phyloP scores from a whole-genome alignment of 2,797 vertebrate genomes.

The Falco concolor region DNA sequence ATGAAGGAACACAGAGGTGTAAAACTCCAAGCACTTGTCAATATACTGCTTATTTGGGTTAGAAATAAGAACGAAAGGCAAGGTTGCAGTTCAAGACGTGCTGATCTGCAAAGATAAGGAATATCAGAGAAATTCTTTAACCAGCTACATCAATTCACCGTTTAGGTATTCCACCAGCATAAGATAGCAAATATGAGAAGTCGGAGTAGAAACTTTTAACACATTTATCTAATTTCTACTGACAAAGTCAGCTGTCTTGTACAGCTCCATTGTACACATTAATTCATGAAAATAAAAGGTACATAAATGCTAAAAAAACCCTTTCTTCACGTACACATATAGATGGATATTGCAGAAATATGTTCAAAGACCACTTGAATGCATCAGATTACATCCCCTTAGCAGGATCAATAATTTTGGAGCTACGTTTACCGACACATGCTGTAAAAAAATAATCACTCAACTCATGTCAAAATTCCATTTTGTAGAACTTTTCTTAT shows the following conservation, averaged over 20 bases:
- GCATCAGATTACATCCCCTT: neutral
- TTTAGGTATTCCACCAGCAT: neutral
- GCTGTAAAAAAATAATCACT: neutral
- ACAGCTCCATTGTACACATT: accelerated
- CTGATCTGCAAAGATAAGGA: neutral
- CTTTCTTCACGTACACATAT: neutral
- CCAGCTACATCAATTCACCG: neutral
- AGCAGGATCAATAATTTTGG: neutral
- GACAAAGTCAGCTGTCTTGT: neutral
- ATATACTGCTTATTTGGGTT: neutral
- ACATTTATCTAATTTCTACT: neutral
- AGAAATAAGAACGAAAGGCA: neutral
- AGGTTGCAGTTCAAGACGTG: neutral
- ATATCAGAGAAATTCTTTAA: neutral
- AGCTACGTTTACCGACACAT: accelerated
- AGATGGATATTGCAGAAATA: neutral
- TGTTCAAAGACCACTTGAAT: neutral
- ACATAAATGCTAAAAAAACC: neutral
- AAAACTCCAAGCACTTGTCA: neutral
- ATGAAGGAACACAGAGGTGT: neutral
- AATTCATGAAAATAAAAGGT: neutral
- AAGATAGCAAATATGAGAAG: neutral
- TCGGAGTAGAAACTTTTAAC: neutral
- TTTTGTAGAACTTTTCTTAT: accelerated
- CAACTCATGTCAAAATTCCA: neutral